Base-by-base conservation (phyloP, 1,140 invertebrate genomes). In the Apis cerana region DNA sequence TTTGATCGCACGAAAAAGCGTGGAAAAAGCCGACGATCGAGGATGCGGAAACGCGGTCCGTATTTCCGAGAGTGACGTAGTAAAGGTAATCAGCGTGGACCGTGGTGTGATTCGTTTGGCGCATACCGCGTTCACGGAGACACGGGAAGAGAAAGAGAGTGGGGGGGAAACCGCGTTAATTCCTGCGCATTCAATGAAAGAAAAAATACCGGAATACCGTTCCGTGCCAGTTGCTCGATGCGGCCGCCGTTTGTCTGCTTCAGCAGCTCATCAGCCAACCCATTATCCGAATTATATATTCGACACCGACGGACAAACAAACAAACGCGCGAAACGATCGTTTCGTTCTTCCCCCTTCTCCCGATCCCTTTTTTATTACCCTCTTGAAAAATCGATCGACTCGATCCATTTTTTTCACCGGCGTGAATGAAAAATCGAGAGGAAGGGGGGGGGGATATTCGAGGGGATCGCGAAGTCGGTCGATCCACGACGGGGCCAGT, bases 181-280 rank as follows among this genome's bases (percentile, higher is more conserved):
- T 88, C 80, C 87, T 88, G 83, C 69, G 82, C 77, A 85, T 78
- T 78, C 72, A 43, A 54, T 76, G 77, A 78, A 85, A 88, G 58
- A 82, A 88, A 88, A 88, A 88, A 85, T 80, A 82, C 33, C 78
- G 70, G 87, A 82, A 85, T 80, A 72, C 64, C 80, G 67, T 88
- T 88, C 80, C 86, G 59, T 85, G 83, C 83, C 83, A 77, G 62
- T 64, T 62, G 77, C 65, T 88, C 70, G 61, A 83, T 71, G 77
- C 74, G 56, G 58, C 58, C 43, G 58, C 58, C 77, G 62, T 81
- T 78, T 82, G 72, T 82, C 80, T 82, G 80, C 80, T 82, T 82
- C 80, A 82, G 58, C 76, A 79, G 78, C 62, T 58, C 59, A 88
- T 82, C 83, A 62, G 61, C 61, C 78, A 19, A 61, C 67, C 54